Percentiles rank a stretch among this genome's conserved stretches.
phyloP scores from a whole-genome alignment of 64 coral and sea anemone genomes.

The Pocillopora verrucosa region DNA sequence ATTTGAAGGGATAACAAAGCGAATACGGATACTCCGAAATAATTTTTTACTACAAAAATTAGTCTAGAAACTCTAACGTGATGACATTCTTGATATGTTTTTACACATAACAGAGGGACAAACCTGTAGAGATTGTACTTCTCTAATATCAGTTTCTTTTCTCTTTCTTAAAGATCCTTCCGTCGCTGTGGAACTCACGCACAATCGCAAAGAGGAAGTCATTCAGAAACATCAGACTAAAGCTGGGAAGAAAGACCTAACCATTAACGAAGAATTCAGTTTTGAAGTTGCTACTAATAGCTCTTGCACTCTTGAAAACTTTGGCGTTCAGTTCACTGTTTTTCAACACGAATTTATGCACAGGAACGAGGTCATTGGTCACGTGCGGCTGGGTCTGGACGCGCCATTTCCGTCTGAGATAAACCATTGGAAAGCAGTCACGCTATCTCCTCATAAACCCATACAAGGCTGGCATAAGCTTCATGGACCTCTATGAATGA shows the following conservation, averaged over 20 bases:
- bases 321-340: conserved; percentile 64
- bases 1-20: too few species aligned
- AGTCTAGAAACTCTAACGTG: too few species aligned
- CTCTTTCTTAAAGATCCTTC: conserved; percentile 37
- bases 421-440: conserved; percentile 73
- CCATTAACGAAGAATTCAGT: conserved; percentile 47
- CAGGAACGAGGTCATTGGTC: conserved; percentile 70
- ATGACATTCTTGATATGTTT: too few species aligned
- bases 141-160: background rate
- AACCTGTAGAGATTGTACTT: background rate
- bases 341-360: conserved; percentile 63
- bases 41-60: too few species aligned
- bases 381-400: conserved; percentile 60
- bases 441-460: conserved; percentile 62
- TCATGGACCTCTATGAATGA: conserved; percentile 22
- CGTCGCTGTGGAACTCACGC: conserved; percentile 69
- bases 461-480: conserved; percentile 73
- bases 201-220: conserved; percentile 36
- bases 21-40: too few species aligned
- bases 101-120: background rate
- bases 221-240: conserved; percentile 57
- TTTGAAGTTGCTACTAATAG: conserved; percentile 76
- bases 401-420: conserved; percentile 67
- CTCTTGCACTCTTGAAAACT: conserved; percentile 67
- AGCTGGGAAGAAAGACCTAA: conserved; percentile 22